A percentile compares a stretch with the other conserved stretches of the same genome.
Conservation (phyloP, 2,797 vertebrate species). For the Enteromius thamalakanensis region DNA sequence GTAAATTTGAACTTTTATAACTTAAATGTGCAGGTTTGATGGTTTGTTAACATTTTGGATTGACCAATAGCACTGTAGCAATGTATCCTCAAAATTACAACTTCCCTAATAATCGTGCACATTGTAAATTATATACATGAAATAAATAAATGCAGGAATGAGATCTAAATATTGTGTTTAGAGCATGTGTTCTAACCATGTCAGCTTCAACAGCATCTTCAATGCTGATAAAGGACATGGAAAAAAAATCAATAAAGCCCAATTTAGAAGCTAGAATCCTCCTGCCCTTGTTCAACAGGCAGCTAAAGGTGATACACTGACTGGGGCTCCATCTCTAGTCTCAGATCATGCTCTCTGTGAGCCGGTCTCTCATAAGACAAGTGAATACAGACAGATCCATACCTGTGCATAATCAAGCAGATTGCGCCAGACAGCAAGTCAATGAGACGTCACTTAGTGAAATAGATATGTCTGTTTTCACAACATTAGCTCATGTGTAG, state of each 20-base stretch:
- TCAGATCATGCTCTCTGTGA: constrained; percentile 44
- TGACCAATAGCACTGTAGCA: too few species aligned
- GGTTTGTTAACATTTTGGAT: too few species aligned
- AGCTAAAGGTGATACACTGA: constrained; percentile 32
- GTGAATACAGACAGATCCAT: constrained; percentile 52
- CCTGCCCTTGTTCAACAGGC: constrained; percentile 33
- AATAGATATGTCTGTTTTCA: constrained; percentile 59
- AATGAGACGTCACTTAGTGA: constrained; percentile 60
- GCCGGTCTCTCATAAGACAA: constrained; percentile 35
- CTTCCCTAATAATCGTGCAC: too few species aligned
- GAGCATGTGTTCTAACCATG: neutral
- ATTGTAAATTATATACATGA: neutral
- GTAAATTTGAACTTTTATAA: too few species aligned
- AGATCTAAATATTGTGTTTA: neutral
- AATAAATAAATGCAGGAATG: neutral
- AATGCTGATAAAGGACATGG: constrained; percentile 4
- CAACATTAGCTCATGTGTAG: constrained; percentile 55
- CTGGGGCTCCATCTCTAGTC: neutral
- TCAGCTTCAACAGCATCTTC: neutral
- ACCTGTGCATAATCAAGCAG: constrained; percentile 55
- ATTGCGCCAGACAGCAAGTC: constrained; percentile 57
- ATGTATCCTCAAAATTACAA: too few species aligned
- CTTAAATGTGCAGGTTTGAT: too few species aligned
- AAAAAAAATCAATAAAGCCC: constrained; percentile 11
- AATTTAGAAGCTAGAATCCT: constrained; percentile 9